Percentiles rank a stretch among this genome's conserved stretches.
phyloP scores from a whole-genome alignment of 2,888 invertebrate genomes.

The Trachelus tabidus region DNA sequence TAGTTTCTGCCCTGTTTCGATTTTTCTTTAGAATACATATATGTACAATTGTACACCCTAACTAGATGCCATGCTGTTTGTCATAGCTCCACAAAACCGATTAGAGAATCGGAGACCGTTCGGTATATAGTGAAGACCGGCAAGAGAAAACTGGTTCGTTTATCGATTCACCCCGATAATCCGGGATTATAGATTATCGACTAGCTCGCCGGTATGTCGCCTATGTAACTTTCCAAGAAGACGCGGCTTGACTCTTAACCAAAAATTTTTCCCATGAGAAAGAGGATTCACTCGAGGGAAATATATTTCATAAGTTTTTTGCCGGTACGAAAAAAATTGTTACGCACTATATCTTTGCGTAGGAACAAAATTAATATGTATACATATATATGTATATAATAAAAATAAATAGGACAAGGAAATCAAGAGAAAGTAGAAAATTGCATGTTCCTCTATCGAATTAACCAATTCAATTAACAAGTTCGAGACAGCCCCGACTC shows the following conservation, averaged over 20 bases:
- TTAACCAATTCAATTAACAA: constrained; percentile 59
- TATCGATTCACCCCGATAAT: background rate
- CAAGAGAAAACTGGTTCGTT: background rate
- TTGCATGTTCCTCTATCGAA: constrained; percentile 46
- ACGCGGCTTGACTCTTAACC: background rate
- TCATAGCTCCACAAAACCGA: background rate
- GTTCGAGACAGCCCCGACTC: constrained; percentile 42
- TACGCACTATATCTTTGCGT: no score
- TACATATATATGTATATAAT: constrained; percentile 15
- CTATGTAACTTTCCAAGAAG: background rate
- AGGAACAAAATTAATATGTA: background rate
- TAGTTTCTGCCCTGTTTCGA: no score
- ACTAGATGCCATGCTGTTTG: background rate
- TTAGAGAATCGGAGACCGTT: background rate
- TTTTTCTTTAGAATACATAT: no score
- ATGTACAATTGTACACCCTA: background rate
- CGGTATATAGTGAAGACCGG: background rate
- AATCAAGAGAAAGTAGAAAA: constrained; percentile 31
- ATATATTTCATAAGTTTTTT: background rate
- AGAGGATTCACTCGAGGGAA: background rate
- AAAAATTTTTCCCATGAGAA: background rate
- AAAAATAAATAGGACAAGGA: constrained; percentile 9
- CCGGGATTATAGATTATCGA: background rate
- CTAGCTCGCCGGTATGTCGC: background rate
- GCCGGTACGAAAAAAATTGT: background rate